Conservation (phyloP, 2,888 invertebrate species). For the Antheraea assamensis region DNA sequence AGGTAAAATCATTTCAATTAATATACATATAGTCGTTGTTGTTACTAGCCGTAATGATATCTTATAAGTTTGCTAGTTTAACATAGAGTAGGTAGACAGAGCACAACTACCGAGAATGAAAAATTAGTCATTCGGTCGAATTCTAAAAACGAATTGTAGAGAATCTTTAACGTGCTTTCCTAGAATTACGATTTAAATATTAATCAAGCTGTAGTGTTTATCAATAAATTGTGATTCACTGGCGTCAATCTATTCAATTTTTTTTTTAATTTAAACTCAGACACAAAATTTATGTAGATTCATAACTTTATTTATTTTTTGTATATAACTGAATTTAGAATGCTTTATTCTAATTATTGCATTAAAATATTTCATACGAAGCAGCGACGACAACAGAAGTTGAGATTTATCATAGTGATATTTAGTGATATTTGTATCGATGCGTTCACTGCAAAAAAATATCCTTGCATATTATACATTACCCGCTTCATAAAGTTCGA, state of each 20-base stretch:
- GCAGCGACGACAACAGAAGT: too few relatives aligned
- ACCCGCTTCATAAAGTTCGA: neutral
- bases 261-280: neutral
- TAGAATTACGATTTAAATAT: conserved; percentile 43
- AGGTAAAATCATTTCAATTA: neutral
- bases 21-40: neutral
- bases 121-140: conserved; percentile 42
- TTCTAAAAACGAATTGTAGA: conserved; percentile 38
- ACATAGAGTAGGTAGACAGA: conserved; percentile 8
- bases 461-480: too few relatives aligned
- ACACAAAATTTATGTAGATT: neutral
- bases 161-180: conserved; percentile 33
- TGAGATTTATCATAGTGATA: too few relatives aligned
- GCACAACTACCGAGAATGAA: conserved; percentile 15
- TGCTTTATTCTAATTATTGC: neutral
- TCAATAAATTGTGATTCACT: conserved; percentile 15
- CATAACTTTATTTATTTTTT: neutral
- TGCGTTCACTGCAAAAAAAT: too few relatives aligned
- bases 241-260: neutral
- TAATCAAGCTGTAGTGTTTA: conserved; percentile 28
- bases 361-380: neutral
- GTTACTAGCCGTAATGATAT: neutral
- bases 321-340: neutral
- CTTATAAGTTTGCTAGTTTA: neutral
- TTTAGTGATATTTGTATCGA: too few relatives aligned